Evolutionary conservation across 2,888 invertebrate genomes (phyloP), one percentile per base, ranked within the genome.

Genomic region (Choreutis nemorana): DNA sequence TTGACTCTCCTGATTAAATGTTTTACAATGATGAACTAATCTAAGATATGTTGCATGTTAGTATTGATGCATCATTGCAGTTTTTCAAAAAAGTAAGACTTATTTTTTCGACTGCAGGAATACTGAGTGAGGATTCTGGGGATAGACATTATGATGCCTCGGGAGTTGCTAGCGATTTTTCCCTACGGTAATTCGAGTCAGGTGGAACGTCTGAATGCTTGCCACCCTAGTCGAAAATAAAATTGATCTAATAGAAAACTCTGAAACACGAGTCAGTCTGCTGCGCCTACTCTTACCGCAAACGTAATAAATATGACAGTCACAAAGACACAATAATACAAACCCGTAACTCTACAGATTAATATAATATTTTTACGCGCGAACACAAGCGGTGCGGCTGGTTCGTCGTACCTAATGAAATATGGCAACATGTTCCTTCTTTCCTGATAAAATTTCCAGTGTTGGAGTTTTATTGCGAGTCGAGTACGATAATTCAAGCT

Each of bases 1-100:
- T 64, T 60, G 57, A 59, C 58, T 64, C 51, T 50, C 54, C 49
- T 71, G 73, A 75, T 75, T 73, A 75, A 75, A 75, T 75, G 73
- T 71, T 61, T 72, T 42, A 41, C 47, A 40, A 50, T 59, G 58
- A 60, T 58, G 53, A 57, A 60, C 49, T n/a, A n/a, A n/a, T n/a
- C n/a, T n/a, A n/a, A n/a, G n/a, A n/a, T n/a, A n/a, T n/a, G n/a
- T n/a, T n/a, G n/a, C n/a, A n/a, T n/a, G n/a, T n/a, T n/a, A n/a
- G n/a, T n/a, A n/a, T n/a, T n/a, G n/a, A n/a, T n/a, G n/a, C n/a
- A n/a, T n/a, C n/a, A n/a, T n/a, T n/a, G n/a, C n/a, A n/a, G n/a
- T n/a, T n/a, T n/a, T n/a, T n/a, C n/a, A n/a, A n/a, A n/a, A n/a
- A n/a, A n/a, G n/a, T n/a, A n/a, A n/a, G n/a, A n/a, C n/a, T n/a